Evolutionary conservation across 2,113 vertebrate genomes (phyloP), one percentile per base, ranked within the genome.

Genomic region (Romanogobio albipinnatus): DNA sequence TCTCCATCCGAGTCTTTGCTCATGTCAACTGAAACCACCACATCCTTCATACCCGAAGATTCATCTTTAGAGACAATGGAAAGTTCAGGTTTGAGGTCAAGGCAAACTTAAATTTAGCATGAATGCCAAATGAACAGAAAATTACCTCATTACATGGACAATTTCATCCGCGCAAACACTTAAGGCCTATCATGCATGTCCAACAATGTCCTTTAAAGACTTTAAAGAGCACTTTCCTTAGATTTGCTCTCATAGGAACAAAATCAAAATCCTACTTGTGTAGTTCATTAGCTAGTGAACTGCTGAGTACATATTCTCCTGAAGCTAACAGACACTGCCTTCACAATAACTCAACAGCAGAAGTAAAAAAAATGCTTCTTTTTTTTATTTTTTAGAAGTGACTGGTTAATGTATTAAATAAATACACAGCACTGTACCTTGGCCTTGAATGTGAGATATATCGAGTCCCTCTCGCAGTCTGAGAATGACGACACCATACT

Each of bases 361-460:
- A 39, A 71, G 49, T 49, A 29, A 39, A 4, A 68, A 19, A 2
- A 2, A 39, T 9, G 15, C 33, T 9, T 19, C 1, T 29, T 29
- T 29, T 29, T 29, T n/a, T n/a, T n/a, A 17, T 14, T 39, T 49
- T 49, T 15, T 13, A 74, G 11, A 15, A 24, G 6, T 49, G 22
- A 51, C n/a, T 26, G 39, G 22, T 15, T 75, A 3, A 29, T 51
- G 73, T 14, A 24, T 49, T 26, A 0, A 39, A 22, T 26, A 1
- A 22, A 29, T 6, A 13, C 39, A 6, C 1, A 10, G 71, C 43
- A 59, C 83, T 33, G 33, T 95, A 99, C 98, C 98, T 98, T 98
- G 98, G 81, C 96, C 97, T 92, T 98, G 97, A 91, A 99, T 97
- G 82, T 99, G 98, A 86, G 98, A 99, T 88, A 99, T 95, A 79